Evolutionary conservation across 2,797 vertebrate genomes (phyloP).

Genomic region (Lagocephalus sceleratus): DNA sequence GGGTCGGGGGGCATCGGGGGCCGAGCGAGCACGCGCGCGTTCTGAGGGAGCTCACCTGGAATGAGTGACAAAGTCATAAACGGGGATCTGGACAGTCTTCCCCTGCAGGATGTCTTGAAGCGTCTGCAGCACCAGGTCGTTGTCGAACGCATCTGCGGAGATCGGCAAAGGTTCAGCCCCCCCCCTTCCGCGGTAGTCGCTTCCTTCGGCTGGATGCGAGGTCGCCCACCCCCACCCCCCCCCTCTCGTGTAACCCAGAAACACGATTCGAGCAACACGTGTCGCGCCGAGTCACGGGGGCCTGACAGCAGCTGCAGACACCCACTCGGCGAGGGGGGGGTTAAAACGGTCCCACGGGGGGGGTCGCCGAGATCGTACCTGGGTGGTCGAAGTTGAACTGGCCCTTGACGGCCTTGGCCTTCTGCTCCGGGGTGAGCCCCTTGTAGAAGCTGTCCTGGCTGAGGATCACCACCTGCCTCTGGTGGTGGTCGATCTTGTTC

Average conservation of each 20-base stretch:
- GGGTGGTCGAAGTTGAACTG: constrained; percentile 99
- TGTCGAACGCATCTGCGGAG: constrained; percentile 95
- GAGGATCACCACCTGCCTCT: constrained; percentile 93
- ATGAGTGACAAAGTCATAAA: constrained; percentile 96
- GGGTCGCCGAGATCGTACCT: no score
- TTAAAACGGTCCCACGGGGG: constrained; percentile 42
- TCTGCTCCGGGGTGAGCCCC: constrained; percentile 92
- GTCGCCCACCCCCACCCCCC: no score
- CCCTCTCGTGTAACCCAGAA: constrained; percentile 46
- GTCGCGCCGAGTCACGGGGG: constrained; percentile 40
- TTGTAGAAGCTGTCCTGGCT: constrained; percentile 98
- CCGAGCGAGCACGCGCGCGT: no score
- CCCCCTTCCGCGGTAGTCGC: not conserved
- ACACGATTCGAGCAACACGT: constrained; percentile 48
- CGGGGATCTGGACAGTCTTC: constrained; percentile 91
- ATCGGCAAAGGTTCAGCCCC: not conserved
- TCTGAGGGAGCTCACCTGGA: constrained; percentile 81
- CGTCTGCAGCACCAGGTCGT: constrained; percentile 89
- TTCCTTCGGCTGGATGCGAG: not conserved
- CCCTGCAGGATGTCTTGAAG: constrained; percentile 88
- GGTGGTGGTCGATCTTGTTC: constrained; percentile 92
- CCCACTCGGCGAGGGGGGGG: constrained; percentile 56
- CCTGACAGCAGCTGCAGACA: constrained; percentile 52
- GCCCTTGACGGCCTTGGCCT: constrained; percentile 90
- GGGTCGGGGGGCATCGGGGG: no score